A percentile compares a stretch with the other conserved stretches of the same genome.
Conservation (phyloP, 2,797 vertebrate genomes). For the Lacerta agilis region DNA sequence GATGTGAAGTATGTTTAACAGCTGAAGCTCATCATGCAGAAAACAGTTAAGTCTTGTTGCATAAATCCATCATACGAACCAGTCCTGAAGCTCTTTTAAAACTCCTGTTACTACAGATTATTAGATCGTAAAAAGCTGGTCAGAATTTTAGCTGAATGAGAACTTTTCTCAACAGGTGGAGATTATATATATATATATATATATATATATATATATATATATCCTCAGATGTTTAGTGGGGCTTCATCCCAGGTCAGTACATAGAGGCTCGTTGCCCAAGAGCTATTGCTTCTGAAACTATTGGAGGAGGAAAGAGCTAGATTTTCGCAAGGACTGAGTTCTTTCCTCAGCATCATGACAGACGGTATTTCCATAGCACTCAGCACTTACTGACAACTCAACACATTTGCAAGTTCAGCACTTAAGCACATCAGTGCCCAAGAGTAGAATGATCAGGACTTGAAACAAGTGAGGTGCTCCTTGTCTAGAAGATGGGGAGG, state of each 20-base stretch:
- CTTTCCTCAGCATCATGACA: not conserved
- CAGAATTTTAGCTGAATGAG: not conserved
- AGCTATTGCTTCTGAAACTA: not conserved
- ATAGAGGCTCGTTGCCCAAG: too few relatives aligned
- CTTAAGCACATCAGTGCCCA: not conserved
- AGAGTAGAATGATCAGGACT: not conserved
- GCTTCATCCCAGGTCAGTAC: too few relatives aligned
- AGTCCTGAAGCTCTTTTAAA: not conserved
- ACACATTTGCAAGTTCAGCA: not conserved
- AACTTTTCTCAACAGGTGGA: not conserved
- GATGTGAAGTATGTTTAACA: not conserved
- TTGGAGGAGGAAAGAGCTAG: not conserved
- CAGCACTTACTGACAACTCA: not conserved
- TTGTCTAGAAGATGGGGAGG: not conserved
- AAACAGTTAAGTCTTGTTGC: not conserved
- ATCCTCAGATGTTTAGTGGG: not conserved
- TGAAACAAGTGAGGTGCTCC: not conserved
- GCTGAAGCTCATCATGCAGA: not conserved
- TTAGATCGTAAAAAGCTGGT: not conserved
- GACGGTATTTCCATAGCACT: not conserved
- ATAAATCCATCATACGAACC: not conserved
- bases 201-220: too few relatives aligned
- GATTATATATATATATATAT: too few relatives aligned
- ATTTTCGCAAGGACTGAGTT: not conserved
- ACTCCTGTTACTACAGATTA: not conserved